Evolutionary conservation across 2,797 vertebrate species (phyloP), one percentile per base, ranked within the genome.

Genomic region (Enteromius unitaeniatus): DNA sequence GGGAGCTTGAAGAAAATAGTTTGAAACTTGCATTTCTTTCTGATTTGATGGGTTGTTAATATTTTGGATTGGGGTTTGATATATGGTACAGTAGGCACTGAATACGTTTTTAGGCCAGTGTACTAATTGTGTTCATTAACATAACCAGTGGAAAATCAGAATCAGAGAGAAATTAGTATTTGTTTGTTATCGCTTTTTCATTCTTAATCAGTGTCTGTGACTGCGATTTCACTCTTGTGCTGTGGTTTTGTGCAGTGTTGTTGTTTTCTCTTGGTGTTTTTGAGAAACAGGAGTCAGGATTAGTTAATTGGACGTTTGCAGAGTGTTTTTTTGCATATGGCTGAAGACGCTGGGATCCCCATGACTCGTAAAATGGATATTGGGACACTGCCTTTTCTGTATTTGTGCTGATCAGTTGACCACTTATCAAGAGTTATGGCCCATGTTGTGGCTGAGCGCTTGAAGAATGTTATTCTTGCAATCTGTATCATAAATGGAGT

Each of bases 381-480:
- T 28, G 19, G 28, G 19, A 73, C 26, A 31, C 42, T 10, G 14
- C 45, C 45, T 31, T 51, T 51, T 13, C 23, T 23, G 73, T 84
- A 79, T 88, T 82, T 73, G 45, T 49, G 28, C 68, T 86, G 88
- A 88, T 87, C 81, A 84, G 84, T 81, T 79, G 80, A 73, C 74
- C 62, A 84, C 62, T 47, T 74, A 86, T 86, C 23, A 85, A 31
- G 31, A 72, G 58, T 87, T 87, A 83, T 21, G 73, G 65, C 68
- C 68, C 55, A 9, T 23, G 40, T 65, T 65, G 69, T 83, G 53
- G 51, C 67, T 26, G 31, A 74, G 81, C 62, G 78, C 72, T 78
- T 34, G 84, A 83, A 65, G 84, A 69, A 62, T 67, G 64, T 83
- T 89, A 78, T 87, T 78, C 82, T 90, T 82, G 85, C 69, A 85